Evolutionary conservation across 1,140 invertebrate genomes (phyloP).

Genomic region (Monomorium pharaonis): DNA sequence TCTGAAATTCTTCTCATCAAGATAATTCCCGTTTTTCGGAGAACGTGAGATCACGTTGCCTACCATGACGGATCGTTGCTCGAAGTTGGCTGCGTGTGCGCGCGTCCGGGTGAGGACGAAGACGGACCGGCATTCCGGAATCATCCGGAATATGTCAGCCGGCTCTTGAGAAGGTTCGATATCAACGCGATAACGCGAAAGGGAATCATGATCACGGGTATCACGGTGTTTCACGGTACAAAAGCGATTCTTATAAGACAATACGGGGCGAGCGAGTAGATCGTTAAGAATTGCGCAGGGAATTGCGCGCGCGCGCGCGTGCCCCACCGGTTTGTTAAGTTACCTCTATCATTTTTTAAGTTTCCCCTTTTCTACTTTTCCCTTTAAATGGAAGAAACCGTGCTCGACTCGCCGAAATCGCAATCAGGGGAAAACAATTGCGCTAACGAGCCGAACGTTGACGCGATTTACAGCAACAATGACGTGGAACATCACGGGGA

Average conservation of each 20-base stretch:
- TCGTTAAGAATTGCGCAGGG: background rate
- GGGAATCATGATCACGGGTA: slow-evolving; percentile 30
- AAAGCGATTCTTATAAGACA: slow-evolving; percentile 25
- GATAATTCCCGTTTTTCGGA: too few relatives aligned
- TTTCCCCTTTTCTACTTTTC: background rate
- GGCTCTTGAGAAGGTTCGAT: slow-evolving; percentile 20
- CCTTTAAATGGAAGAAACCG: slow-evolving; percentile 77
- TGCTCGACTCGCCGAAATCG: slow-evolving; percentile 65
- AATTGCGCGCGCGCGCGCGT: background rate
- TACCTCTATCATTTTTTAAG: background rate
- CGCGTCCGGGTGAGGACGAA: too few relatives aligned
- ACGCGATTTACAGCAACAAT: slow-evolving; percentile 62
- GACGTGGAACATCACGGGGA: slow-evolving; percentile 70
- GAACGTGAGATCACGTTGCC: too few relatives aligned
- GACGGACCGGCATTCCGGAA: background rate
- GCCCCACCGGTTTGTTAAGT: slow-evolving; percentile 33
- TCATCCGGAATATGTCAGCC: slow-evolving; percentile 48
- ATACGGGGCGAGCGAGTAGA: background rate
- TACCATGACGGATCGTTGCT: too few relatives aligned
- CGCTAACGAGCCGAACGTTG: slow-evolving; percentile 54
- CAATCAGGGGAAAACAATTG: slow-evolving; percentile 59
- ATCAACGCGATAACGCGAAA: background rate
- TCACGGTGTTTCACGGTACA: background rate
- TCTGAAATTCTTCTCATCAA: too few relatives aligned
- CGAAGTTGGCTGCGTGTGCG: too few relatives aligned